Evolutionary conservation across 2,888 invertebrate genomes (phyloP), one percentile per base, ranked within the genome.

Genomic region (Ametastegia equiseti): DNA sequence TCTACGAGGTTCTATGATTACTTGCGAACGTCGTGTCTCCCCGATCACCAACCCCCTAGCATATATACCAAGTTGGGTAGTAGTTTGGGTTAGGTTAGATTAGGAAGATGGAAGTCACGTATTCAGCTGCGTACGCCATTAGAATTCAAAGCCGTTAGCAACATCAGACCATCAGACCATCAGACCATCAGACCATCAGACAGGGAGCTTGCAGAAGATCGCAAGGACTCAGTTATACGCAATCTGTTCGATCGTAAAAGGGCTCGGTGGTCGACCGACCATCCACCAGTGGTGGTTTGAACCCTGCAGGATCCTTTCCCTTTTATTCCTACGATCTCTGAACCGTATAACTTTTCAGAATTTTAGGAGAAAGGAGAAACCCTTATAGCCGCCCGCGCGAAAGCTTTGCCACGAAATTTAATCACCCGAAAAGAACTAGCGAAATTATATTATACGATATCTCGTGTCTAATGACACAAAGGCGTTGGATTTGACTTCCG

Each of bases 121-220:
- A 50, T 50, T 30, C 45, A 54, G 36, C 23, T 36, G 75, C 54
- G n/a, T 65, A 75, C 75, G 75, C 75, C 50, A 75, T 75, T 75
- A 75, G 75, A 75, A 75, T 75, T 75, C 75, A 54, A 75, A 75
- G 45, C 45, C 47, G 71, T 71, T 71, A 45, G 47, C n/a, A 47
- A 47, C 23, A 71, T 71, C 71, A n/a, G n/a, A n/a, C n/a, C n/a
- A n/a, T n/a, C n/a, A n/a, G n/a, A n/a, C n/a, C n/a, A n/a, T n/a
- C n/a, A n/a, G n/a, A n/a, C n/a, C n/a, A n/a, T n/a, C n/a, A n/a
- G n/a, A n/a, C n/a, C n/a, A n/a, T n/a, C n/a, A 67, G 67, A 67
- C 67, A n/a, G 67, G n/a, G n/a, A n/a, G n/a, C n/a, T n/a, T n/a
- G n/a, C n/a, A 67, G 19, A 2, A 60, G 60, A 60, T 9, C 36